These are phyloP conservation scores for Phylloscopus collybita DNA, from an alignment of 2,797 vertebrate genomes.

Conservation along the genomic window DNA sequence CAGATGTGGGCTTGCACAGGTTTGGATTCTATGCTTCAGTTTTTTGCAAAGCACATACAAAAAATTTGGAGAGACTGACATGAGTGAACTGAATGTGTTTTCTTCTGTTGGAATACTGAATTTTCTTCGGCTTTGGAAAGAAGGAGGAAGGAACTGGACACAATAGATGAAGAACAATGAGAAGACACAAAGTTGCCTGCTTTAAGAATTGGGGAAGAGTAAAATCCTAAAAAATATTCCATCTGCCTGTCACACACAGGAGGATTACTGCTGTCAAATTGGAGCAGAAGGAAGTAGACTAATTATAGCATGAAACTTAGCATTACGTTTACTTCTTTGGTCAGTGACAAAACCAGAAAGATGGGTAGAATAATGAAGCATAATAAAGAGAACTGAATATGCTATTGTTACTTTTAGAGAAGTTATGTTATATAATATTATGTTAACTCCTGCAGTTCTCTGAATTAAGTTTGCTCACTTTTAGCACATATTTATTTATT, in stretches of 20 bases:
- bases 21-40: neutral
- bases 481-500: neutral
- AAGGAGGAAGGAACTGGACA: neutral
- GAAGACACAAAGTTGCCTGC: neutral
- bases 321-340: neutral
- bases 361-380: neutral
- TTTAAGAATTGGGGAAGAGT: neutral
- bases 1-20: neutral
- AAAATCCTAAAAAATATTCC: neutral
- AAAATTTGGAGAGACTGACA: neutral
- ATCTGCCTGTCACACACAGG: neutral
- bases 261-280: neutral
- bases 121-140: neutral
- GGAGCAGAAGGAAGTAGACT: neutral
- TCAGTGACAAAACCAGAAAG: neutral
- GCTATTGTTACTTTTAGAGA: neutral
- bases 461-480: neutral
- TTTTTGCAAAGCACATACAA: neutral
- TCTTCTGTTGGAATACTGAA: neutral
- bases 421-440: neutral
- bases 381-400: neutral
- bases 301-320: neutral
- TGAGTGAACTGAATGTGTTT: neutral
- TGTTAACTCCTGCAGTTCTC: neutral
- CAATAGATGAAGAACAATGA: neutral